These are phyloP conservation scores for Thripadectes ignobilis DNA, from an alignment of 2,797 vertebrate species.

Conservation along the genomic window DNA sequence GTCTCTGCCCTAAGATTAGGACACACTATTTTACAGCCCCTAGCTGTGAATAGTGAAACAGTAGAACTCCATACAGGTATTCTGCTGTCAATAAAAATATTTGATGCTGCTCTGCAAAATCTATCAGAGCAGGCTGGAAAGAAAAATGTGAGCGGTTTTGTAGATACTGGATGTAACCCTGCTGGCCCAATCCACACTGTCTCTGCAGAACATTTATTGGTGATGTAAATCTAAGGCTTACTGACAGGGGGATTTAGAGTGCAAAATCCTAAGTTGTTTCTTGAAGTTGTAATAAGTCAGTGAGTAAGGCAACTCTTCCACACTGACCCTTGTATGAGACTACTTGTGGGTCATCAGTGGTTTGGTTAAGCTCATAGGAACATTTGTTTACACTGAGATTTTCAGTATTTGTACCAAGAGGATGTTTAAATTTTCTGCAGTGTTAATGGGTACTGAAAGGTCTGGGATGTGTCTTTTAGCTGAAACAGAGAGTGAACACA, in stretches of 20 bases:
- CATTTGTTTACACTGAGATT: slow-evolving; percentile 14
- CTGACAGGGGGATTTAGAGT: not conserved
- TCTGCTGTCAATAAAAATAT: not conserved
- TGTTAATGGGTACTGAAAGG: slow-evolving; percentile 18
- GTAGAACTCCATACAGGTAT: not conserved
- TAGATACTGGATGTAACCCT: not conserved
- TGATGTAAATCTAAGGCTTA: not conserved
- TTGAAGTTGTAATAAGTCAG: not conserved
- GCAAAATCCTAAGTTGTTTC: not conserved
- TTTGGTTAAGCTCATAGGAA: slow-evolving; percentile 13
- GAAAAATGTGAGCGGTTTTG: not conserved
- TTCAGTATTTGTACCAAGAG: slow-evolving; percentile 16
- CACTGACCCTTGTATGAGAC: not conserved
- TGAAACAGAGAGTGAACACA: not conserved
- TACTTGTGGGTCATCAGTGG: not conserved
- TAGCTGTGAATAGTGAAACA: not conserved
- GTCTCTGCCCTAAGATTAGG: not conserved
- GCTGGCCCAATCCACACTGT: not conserved
- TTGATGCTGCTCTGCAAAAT: not conserved
- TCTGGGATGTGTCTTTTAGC: slow-evolving; percentile 20
- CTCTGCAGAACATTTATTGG: not conserved
- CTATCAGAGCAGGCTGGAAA: not conserved
- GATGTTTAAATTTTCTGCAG: slow-evolving; percentile 28
- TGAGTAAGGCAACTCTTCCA: not conserved
- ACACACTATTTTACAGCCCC: not conserved